These are phyloP conservation scores for Rhea pennata DNA, from an alignment of 2,113 vertebrate genomes.

Conservation along the genomic window DNA sequence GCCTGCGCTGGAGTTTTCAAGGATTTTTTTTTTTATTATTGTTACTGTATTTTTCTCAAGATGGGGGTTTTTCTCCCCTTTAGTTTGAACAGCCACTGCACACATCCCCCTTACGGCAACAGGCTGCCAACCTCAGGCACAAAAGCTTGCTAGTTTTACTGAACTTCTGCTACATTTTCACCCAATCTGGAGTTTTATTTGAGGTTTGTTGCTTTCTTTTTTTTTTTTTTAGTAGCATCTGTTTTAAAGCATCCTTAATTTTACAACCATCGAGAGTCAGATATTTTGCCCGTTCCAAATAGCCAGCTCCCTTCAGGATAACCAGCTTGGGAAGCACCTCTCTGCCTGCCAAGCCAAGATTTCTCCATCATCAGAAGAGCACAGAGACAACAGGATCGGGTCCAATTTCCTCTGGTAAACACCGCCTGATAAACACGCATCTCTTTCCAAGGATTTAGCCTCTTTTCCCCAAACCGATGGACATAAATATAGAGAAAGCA, in stretches of 20 bases:
- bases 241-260: neutral
- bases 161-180: neutral
- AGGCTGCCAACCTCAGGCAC: neutral
- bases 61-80: neutral
- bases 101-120: neutral
- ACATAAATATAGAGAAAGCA: neutral
- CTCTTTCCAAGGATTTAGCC: neutral
- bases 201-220: too few relatives aligned
- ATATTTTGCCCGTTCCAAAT: neutral
- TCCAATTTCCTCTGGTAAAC: neutral
- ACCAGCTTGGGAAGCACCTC: neutral
- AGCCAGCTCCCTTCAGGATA: neutral
- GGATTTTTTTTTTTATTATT: neutral
- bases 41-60: neutral
- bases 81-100: neutral
- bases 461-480: neutral
- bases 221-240: neutral
- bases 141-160: neutral
- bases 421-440: neutral
- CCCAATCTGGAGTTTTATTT: neutral
- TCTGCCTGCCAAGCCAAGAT: neutral
- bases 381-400: neutral
- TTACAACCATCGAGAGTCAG: neutral
- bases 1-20: neutral
- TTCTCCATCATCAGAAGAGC: neutral